phyloP scores from a whole-genome alignment of 2,113 vertebrate species.

The Apteryx owenii region DNA sequence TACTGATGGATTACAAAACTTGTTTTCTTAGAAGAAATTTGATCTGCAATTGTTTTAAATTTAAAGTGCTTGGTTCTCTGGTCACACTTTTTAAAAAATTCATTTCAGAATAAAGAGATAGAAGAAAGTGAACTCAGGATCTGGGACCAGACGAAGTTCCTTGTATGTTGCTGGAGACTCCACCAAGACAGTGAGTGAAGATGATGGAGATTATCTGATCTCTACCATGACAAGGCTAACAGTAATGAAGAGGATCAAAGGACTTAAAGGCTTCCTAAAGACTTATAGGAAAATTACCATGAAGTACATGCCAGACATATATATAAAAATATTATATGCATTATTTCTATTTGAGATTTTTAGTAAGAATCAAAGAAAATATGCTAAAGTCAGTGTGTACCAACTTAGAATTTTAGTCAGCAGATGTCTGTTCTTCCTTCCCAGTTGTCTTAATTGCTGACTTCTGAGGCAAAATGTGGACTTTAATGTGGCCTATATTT shows the following conservation, averaged over 20 bases:
- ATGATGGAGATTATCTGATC: not conserved
- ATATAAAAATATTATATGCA: not conserved
- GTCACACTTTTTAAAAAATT: not conserved
- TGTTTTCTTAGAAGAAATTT: not conserved
- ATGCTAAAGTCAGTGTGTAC: not conserved
- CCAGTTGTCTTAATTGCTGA: not conserved
- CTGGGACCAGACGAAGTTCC: conserved; percentile 30
- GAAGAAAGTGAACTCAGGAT: not conserved
- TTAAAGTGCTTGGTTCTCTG: not conserved
- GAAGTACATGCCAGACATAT: not conserved
- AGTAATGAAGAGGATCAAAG: not conserved
- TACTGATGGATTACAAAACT: not conserved
- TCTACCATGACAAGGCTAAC: not conserved
- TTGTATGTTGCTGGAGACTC: conserved; percentile 8
- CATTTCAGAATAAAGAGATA: not conserved
- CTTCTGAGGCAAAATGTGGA: not conserved
- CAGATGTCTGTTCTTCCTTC: not conserved
- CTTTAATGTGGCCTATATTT: not conserved
- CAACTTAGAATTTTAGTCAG: not conserved
- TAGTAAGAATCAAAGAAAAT: not conserved
- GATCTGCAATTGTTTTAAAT: not conserved
- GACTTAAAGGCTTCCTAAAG: not conserved
- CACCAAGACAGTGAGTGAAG: not conserved
- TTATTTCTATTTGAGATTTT: not conserved
- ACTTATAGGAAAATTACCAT: not conserved